phyloP scores from a whole-genome alignment of 2,113 vertebrate species.

The Eolophus roseicapilla region DNA sequence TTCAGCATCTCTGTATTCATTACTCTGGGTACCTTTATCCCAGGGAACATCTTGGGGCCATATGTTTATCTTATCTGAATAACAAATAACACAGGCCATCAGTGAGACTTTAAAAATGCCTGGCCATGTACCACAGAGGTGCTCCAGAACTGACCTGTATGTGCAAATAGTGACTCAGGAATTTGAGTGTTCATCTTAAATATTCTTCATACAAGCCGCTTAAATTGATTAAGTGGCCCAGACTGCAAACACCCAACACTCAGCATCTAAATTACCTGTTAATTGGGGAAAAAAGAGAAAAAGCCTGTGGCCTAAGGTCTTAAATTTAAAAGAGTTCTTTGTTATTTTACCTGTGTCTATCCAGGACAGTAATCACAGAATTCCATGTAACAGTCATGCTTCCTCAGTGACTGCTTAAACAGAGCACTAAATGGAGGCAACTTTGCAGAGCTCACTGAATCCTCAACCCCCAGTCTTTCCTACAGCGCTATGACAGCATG shows the following conservation, averaged over 20 bases:
- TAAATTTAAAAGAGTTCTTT: neutral
- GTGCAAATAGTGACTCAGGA: neutral
- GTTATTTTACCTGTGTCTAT: neutral
- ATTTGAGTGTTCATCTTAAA: neutral
- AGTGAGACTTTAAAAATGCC: neutral
- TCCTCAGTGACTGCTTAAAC: neutral
- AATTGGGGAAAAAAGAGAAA: neutral
- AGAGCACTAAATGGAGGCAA: neutral
- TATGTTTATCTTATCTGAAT: neutral
- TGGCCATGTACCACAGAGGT: neutral
- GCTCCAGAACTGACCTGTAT: neutral
- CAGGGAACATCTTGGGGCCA: neutral
- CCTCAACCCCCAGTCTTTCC: neutral
- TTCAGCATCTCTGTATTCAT: neutral
- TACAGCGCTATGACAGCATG: fast-evolving
- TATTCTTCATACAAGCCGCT: neutral
- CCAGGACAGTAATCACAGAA: neutral
- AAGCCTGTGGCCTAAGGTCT: neutral
- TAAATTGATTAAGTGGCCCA: neutral
- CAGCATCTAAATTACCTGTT: neutral
- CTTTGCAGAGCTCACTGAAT: neutral
- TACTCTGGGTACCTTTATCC: neutral
- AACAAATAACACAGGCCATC: neutral
- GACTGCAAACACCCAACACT: neutral
- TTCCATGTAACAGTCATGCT: neutral